Evolutionary conservation across 2,113 vertebrate genomes (phyloP).

Genomic region (Sorex araneus): DNA sequence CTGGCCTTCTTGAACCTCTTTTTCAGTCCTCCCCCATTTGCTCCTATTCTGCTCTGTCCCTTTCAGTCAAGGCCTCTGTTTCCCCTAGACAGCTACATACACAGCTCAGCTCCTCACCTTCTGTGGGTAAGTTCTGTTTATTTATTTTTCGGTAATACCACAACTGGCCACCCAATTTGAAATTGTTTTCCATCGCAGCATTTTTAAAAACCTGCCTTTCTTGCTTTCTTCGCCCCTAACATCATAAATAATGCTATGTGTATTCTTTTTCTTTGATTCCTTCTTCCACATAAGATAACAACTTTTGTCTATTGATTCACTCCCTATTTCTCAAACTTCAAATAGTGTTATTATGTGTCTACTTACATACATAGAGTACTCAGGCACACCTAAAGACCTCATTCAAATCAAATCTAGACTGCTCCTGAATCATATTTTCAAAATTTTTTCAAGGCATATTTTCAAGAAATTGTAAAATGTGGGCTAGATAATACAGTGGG

Average conservation of each 20-base stretch:
- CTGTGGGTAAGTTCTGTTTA: neutral
- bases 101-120: neutral
- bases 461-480: neutral
- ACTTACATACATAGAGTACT: neutral
- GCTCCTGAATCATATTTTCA: neutral
- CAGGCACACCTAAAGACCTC: no score
- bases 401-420: neutral
- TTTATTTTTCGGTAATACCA: neutral
- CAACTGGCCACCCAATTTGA: neutral
- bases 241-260: neutral
- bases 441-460: neutral
- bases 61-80: neutral
- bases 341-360: neutral
- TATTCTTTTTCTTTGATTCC: neutral
- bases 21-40: neutral
- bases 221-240: neutral
- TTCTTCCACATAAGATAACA: neutral
- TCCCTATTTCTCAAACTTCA: neutral
- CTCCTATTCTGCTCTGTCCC: neutral
- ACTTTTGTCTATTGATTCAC: neutral
- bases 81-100: neutral
- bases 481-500: no score
- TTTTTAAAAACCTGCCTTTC: neutral
- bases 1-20: neutral
- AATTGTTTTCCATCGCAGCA: neutral